A percentile compares a stretch with the other conserved stretches of the same genome.
Evolutionary conservation across 2,888 invertebrate species (phyloP).

Genomic region (Theodoxus fluviatilis): DNA sequence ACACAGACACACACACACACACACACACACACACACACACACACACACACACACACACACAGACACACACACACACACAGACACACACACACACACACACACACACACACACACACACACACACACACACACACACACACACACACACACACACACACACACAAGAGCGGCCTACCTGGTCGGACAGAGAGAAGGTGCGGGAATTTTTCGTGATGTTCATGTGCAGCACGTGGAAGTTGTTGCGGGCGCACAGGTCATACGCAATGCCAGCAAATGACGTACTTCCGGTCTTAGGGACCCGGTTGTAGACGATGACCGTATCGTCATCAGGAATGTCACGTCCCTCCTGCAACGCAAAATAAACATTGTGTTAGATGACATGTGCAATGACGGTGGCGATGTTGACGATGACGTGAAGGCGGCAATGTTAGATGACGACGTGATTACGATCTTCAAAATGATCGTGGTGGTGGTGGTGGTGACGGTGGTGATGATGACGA

Average conservation of each 20-base stretch:
- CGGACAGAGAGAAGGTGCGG: slow-evolving; percentile 90
- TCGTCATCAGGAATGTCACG: slow-evolving; percentile 43
- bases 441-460: too few species aligned
- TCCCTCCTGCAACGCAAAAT: slow-evolving; percentile 34
- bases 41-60: too few species aligned
- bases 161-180: slow-evolving; percentile 74
- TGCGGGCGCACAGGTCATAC: slow-evolving; percentile 81
- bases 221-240: slow-evolving; percentile 85
- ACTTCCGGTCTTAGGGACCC: slow-evolving; percentile 96
- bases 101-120: neutral
- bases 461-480: too few species aligned
- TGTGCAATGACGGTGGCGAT: too few species aligned
- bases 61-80: too few species aligned
- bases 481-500: too few species aligned
- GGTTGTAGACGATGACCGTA: slow-evolving; percentile 84
- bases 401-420: too few species aligned
- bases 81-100: too few species aligned
- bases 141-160: neutral
- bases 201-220: slow-evolving; percentile 95
- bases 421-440: too few species aligned
- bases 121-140: too few species aligned
- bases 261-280: slow-evolving; percentile 93
- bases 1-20: neutral
- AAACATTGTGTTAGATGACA: neutral
- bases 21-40: too few species aligned